Percentiles rank a stretch among this genome's conserved stretches.
Conservation (phyloP, 2,113 vertebrate species). For the Pongo pygmaeus region DNA sequence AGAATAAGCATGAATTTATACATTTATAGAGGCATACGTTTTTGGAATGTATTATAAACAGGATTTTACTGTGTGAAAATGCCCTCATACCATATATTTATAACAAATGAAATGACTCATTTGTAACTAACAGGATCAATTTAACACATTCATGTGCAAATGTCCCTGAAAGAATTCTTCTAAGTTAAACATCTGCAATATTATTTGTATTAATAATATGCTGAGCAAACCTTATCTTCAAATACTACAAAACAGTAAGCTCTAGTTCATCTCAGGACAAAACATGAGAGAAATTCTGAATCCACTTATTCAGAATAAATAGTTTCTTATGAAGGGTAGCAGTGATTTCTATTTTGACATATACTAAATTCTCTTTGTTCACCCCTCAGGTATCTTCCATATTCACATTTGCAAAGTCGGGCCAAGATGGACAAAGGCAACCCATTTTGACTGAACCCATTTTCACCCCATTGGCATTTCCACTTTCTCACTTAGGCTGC, state of each 20-base stretch:
- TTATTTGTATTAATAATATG: constrained; percentile 38
- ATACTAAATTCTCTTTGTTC: background rate
- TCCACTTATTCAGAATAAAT: constrained; percentile 2
- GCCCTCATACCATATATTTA: background rate
- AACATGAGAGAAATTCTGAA: background rate
- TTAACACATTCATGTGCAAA: constrained; percentile 54
- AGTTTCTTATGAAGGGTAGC: background rate
- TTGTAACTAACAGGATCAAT: constrained; percentile 40
- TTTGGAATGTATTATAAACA: background rate
- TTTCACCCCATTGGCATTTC: background rate
- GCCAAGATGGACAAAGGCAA: background rate
- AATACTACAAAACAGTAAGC: background rate
- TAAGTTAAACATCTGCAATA: constrained; percentile 25
- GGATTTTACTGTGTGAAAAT: constrained; percentile 46
- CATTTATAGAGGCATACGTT: constrained; percentile 5
- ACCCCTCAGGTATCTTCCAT: background rate
- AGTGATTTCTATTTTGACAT: background rate
- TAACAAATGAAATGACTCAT: constrained; percentile 40
- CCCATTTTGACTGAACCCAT: background rate
- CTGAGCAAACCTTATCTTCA: background rate
- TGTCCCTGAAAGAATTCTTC: constrained; percentile 2
- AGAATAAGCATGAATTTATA: background rate
- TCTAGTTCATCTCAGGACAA: constrained; percentile 26
- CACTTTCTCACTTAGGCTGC: background rate
- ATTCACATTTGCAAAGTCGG: background rate